Evolutionary conservation across 2,888 invertebrate species (phyloP).

Genomic region (Tupiocoris notatus): DNA sequence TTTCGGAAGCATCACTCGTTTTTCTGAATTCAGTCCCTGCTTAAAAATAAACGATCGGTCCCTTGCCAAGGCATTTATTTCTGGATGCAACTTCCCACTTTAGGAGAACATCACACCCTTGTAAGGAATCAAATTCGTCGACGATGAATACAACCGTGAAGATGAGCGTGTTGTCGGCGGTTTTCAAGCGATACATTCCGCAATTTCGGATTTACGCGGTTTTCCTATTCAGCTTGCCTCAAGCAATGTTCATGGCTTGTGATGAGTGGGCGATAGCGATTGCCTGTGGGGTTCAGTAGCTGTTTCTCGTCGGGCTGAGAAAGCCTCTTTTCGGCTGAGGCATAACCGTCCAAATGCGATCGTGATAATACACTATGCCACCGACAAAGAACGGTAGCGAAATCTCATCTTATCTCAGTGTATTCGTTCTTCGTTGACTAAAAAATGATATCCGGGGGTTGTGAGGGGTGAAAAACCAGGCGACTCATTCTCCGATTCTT

Average conservation of each 20-base stretch:
- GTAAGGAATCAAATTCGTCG: background rate
- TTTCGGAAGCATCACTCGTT: background rate
- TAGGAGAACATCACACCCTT: background rate
- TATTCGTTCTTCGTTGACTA: no score
- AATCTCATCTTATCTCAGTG: no score
- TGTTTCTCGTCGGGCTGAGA: background rate
- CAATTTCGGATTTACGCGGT: background rate
- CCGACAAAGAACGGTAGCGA: background rate
- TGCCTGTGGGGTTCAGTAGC: background rate
- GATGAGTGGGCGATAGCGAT: no score
- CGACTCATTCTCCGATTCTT: no score
- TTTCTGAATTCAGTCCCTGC: background rate
- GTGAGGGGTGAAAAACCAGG: no score
- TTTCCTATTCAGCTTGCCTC: background rate
- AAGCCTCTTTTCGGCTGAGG: background rate
- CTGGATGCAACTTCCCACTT: background rate
- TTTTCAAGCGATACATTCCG: background rate
- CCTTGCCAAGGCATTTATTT: background rate
- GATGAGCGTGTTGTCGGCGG: background rate
- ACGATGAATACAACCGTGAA: background rate
- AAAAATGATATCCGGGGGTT: no score
- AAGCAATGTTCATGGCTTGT: background rate
- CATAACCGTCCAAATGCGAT: no score
- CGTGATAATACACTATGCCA: background rate
- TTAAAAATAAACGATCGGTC: background rate